Conservation (phyloP, 2,888 invertebrate species). For the Meandrusa payeni region DNA sequence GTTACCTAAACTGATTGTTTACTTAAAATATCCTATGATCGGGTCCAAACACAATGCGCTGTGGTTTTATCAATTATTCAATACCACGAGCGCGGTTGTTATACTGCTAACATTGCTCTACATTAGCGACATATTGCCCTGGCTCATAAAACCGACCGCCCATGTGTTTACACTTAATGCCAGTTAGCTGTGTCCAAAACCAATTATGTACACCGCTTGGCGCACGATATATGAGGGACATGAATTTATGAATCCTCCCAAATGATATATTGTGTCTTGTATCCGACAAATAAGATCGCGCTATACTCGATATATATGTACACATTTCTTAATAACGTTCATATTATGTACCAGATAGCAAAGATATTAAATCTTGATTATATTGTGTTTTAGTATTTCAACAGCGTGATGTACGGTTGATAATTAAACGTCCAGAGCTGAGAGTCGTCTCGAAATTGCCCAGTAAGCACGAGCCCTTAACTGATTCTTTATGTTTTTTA, state of each 20-base stretch:
- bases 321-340: too few relatives aligned
- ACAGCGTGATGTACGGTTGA: too few relatives aligned
- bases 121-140: conserved; percentile 14
- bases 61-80: conserved; percentile 12
- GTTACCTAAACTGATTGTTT: too few relatives aligned
- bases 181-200: conserved; percentile 47
- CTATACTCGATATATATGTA: not conserved
- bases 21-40: too few relatives aligned
- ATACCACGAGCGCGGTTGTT: not conserved
- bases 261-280: conserved; percentile 24
- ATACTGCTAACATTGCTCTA: conserved; percentile 3
- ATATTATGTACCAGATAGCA: too few relatives aligned
- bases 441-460: too few relatives aligned
- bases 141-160: conserved; percentile 20
- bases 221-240: conserved; percentile 47
- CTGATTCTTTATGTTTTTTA: too few relatives aligned
- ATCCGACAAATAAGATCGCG: conserved; percentile 11
- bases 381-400: too few relatives aligned
- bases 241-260: conserved; percentile 30
- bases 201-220: conserved; percentile 62
- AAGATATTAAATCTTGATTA: too few relatives aligned
- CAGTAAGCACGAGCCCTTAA: too few relatives aligned
- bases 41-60: not conserved
- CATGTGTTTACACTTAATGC: conserved; percentile 38
- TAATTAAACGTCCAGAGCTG: too few relatives aligned